Evolutionary conservation across 2,888 invertebrate species (phyloP), one percentile per base, ranked within the genome.

Genomic region (Rhagonycha fulva): DNA sequence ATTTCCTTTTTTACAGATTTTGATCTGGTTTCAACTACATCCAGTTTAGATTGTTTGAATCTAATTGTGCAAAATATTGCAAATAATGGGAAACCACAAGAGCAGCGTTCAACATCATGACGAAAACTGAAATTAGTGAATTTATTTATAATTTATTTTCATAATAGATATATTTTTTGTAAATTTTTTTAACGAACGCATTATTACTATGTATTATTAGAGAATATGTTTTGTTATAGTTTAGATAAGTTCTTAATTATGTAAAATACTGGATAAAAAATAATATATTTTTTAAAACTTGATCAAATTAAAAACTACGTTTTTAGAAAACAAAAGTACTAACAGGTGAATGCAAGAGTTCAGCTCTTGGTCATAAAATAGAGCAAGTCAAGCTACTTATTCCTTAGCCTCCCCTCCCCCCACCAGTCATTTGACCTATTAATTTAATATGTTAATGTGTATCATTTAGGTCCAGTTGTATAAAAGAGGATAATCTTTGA

Each of bases 61-160:
- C 88, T 93, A 74, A 94, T 94, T 80, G 94, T 94, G 26, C 93
- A 93, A 86, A 93, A 92, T 86, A 93, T 93, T 79, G 90, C 89
- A 60, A 86, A 84, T 75, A 86, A 85, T 78, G 84, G 84, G 63
- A 77, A 77, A 63, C 19, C 26, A 5, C 74, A 74, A 71, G 76
- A 76, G 30, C 68, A 68, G 12, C 68, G 60, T 9, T 28, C 62
- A 9, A 14, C 67, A 3, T 76, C 73, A 70, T 76, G 76, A 76
- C 76, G 62, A 60, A 60, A 70, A 28, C 14, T 28, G 26, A 14
- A 23, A 24, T 66, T 66, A 66, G 47, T 47, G 9, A 47, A 47
- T 47, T 47, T 47, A 47, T n/a, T 47, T 47, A 47, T 47, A 47
- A 47, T 47, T 47, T 67, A 67, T 24, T 28, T 67, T 67, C 24